Evolutionary conservation across 2,888 invertebrate genomes (phyloP), one percentile per base, ranked within the genome.

Genomic region (Cenopis cana): DNA sequence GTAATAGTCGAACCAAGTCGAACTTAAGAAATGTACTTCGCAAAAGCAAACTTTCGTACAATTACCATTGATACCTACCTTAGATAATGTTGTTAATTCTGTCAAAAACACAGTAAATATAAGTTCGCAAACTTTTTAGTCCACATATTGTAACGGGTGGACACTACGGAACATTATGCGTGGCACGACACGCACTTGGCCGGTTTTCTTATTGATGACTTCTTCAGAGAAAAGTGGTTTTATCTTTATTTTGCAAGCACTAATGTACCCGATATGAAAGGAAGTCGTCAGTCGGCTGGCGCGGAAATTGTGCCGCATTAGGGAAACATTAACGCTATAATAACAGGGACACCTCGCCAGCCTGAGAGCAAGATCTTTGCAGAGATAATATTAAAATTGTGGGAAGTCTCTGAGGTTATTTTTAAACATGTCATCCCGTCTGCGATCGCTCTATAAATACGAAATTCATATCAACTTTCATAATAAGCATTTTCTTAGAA

Each of bases 251-350:
- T 71, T 68, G 68, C 64, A 20, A 36, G 24, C 59, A 29, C 68
- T 73, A 71, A 73, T 73, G 73, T 55, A 67, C 68, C 66, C 70
- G 67, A 70, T 73, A 70, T 67, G 46, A 71, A 61, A 68, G 73
- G 73, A 68, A 71, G 72, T 71, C 68, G 72, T 72, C 65, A 69
- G 71, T 41, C 68, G 73, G 20, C 52, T 60, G 66, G 73, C 41
- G 66, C 74, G 74, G 74, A 74, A 69, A 74, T 74, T 74, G 72
- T 74, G 68, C 57, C 74, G 66, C 72, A 70, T 74, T 74, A 74
- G 57, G 41, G 65, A 17, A 65, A 68, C 72, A 72, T 74, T 74
- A 74, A 61, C 55, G 33, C 68, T 57, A 24, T 72, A 72, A 74
- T 74, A 72, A 68, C 68, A 70, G 73, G 64, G 73, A 68, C 70